phyloP scores from a whole-genome alignment of 2,888 invertebrate genomes.

The Chorisops tibialis region DNA sequence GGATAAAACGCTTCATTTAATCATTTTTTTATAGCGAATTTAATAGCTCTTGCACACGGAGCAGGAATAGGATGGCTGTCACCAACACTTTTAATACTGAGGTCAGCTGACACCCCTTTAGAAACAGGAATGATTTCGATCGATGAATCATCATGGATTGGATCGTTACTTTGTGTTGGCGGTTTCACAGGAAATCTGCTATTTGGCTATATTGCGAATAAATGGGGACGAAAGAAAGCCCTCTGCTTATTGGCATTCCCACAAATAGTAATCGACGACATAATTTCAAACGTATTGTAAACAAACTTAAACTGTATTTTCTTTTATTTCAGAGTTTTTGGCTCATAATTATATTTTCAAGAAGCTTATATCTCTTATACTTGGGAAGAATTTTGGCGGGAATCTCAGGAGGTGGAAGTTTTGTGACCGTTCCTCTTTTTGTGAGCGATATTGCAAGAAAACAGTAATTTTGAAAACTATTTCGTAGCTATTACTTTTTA shows the following conservation, averaged over 20 bases:
- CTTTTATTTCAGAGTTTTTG: conserved; percentile 42
- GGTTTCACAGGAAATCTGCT: conserved; percentile 44
- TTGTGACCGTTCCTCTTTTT: conserved; percentile 45
- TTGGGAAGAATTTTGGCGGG: conserved; percentile 45
- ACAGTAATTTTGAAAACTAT: not conserved
- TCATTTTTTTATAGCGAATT: conserved; percentile 41
- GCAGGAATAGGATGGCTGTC: conserved; percentile 46
- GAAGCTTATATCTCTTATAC: conserved; percentile 43
- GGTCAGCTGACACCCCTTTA: conserved; percentile 35
- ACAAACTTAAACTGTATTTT: too few species aligned
- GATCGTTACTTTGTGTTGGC: conserved; percentile 43
- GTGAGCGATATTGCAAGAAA: conserved; percentile 49
- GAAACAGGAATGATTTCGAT: conserved; percentile 35
- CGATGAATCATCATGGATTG: conserved; percentile 48
- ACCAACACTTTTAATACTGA: conserved; percentile 43
- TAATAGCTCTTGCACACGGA: conserved; percentile 46
- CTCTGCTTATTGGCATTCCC: conserved; percentile 45
- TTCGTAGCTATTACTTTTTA: not conserved
- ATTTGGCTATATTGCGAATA: conserved; percentile 42
- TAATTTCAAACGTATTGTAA: not conserved
- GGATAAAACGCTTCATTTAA: too few species aligned
- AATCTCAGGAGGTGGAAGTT: conserved; percentile 46
- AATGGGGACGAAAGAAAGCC: conserved; percentile 43
- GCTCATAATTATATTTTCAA: conserved; percentile 43
- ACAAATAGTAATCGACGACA: conserved; percentile 41